Conservation (phyloP, 2,113 vertebrate genomes). For the Megaceryle torquata region DNA sequence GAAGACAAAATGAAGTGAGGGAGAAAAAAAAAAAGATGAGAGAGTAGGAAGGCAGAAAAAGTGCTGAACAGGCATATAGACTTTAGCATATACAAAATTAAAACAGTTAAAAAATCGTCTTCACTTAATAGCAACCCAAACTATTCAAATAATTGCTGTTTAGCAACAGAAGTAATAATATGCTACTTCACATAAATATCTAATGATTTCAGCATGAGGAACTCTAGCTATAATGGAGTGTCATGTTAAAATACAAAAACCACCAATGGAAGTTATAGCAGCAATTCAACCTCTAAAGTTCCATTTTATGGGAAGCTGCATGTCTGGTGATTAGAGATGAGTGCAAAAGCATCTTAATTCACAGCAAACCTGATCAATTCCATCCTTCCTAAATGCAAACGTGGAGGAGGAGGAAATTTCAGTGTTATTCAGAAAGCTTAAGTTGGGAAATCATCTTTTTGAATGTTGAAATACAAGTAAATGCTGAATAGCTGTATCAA, state of each 20-base stretch:
- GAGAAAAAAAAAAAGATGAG: not conserved
- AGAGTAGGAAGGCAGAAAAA: not conserved
- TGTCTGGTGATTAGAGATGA: not conserved
- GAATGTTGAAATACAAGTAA: not conserved
- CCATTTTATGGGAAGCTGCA: not conserved
- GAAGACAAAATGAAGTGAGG: not conserved
- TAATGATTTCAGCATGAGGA: conserved; percentile 25
- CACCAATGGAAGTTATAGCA: not conserved
- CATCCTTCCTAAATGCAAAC: not conserved
- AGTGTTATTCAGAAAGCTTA: not conserved
- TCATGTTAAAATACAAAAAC: conserved; percentile 55
- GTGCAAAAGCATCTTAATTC: not conserved
- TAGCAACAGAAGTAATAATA: conserved; percentile 40
- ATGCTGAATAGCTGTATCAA: not conserved
- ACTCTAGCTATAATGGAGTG: conserved; percentile 18
- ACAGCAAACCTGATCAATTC: not conserved
- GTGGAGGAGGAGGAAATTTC: not conserved
- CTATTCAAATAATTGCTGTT: conserved; percentile 6
- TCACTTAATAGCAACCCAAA: conserved; percentile 39
- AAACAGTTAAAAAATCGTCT: not conserved
- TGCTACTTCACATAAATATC: conserved; percentile 39
- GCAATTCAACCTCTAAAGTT: not conserved
- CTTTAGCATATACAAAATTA: conserved; percentile 18
- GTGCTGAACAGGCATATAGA: not conserved
- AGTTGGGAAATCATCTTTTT: not conserved